A percentile compares a stretch with the other conserved stretches of the same genome.
Evolutionary conservation across 2,113 vertebrate species (phyloP).

Genomic region (Chlorocebus sabaeus): DNA sequence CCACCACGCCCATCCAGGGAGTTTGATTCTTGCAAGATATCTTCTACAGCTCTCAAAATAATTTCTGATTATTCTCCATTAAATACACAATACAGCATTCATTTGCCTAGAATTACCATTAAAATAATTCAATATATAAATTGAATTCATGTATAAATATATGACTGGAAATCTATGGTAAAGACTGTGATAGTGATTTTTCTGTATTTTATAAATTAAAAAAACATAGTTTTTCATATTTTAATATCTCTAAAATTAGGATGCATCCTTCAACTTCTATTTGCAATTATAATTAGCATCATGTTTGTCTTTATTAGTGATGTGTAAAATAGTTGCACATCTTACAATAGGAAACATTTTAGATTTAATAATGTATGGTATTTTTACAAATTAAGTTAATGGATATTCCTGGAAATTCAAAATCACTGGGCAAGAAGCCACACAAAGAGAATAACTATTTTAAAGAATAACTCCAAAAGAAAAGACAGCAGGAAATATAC

Average conservation of each 20-base stretch:
- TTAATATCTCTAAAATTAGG: slow-evolving; percentile 10
- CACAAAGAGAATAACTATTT: not conserved
- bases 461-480: not conserved
- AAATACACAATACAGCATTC: not conserved
- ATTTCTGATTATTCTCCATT: not conserved
- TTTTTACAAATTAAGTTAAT: slow-evolving; percentile 42
- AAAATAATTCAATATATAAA: not conserved
- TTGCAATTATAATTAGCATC: not conserved
- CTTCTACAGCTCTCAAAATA: not conserved
- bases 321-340: not conserved
- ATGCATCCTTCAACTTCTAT: not conserved
- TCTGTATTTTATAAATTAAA: not conserved
- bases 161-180: not conserved
- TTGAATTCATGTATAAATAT: not conserved
- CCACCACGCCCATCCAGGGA: not conserved
- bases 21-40: not conserved
- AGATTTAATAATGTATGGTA: not conserved
- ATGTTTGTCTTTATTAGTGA: not conserved
- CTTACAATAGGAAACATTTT: slow-evolving; percentile 2
- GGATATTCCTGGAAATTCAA: slow-evolving; percentile 10
- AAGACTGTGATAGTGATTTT: not conserved
- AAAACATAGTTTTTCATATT: not conserved
- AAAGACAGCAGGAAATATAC: not conserved
- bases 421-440: slow-evolving; percentile 1
- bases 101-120: not conserved